Percentiles rank a stretch among this genome's conserved stretches.
Evolutionary conservation across 2,113 vertebrate genomes (phyloP).

Genomic region (Phrynocephalus versicolor): DNA sequence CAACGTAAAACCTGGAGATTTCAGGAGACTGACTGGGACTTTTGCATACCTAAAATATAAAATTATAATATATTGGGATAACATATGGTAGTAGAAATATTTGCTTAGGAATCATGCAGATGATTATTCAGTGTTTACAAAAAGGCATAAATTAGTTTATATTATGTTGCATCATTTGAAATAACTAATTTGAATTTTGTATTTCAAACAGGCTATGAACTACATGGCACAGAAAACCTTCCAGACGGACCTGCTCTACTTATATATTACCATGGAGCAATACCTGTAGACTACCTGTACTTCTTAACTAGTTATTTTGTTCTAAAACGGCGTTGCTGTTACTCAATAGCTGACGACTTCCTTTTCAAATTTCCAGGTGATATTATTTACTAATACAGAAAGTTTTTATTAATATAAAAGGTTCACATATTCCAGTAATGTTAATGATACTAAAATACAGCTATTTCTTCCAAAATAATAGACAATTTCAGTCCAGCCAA

Average conservation of each 20-base stretch:
- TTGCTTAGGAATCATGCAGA: not conserved
- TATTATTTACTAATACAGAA: not conserved
- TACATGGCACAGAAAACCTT: conserved; percentile 72
- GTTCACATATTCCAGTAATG: too few relatives aligned
- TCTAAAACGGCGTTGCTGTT: conserved; percentile 85
- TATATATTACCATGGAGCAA: conserved; percentile 91
- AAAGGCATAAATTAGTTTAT: too few relatives aligned
- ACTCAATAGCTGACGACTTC: conserved; percentile 89
- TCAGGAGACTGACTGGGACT: not conserved
- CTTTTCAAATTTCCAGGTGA: conserved; percentile 77
- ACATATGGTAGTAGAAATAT: not conserved
- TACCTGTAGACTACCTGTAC: conserved; percentile 91
- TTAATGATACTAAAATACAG: not conserved
- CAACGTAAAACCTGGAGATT: not conserved
- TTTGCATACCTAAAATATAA: not conserved
- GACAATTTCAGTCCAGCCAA: not conserved
- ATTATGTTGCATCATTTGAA: not conserved
- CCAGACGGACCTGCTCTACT: conserved; percentile 85
- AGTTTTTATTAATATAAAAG: not conserved
- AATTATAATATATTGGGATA: not conserved
- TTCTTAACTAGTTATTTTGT: conserved; percentile 86
- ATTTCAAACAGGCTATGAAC: conserved; percentile 70
- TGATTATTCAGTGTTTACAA: not conserved
- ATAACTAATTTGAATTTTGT: conserved; percentile 40
- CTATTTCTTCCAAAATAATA: not conserved